A percentile compares a stretch with the other conserved stretches of the same genome.
These are phyloP conservation scores for Drosophila santomea DNA, from an alignment of 1,140 invertebrate genomes.

Conservation along the genomic window DNA sequence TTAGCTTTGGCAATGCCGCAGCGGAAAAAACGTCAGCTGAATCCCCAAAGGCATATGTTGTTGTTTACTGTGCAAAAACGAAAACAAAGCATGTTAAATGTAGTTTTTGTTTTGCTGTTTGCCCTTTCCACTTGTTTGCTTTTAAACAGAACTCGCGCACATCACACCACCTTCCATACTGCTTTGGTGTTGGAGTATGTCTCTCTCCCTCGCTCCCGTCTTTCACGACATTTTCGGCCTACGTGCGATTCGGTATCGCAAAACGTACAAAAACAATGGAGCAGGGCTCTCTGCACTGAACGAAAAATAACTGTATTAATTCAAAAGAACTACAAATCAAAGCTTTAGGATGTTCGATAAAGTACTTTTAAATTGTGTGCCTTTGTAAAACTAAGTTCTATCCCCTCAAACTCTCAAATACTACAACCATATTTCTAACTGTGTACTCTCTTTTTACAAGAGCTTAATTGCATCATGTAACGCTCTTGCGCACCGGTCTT, in stretches of 20 bases:
- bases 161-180: conserved; percentile 64
- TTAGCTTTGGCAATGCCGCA: conserved; percentile 64
- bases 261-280: conserved; percentile 2
- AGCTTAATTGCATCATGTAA: conserved; percentile 40
- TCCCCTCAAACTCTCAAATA: not conserved
- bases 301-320: not conserved
- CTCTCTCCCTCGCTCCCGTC: conserved; percentile 24
- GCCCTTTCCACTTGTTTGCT: conserved; percentile 71
- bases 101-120: conserved; percentile 42
- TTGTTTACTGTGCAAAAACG: conserved; percentile 48
- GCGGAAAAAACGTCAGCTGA: conserved; percentile 34
- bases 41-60: conserved; percentile 25
- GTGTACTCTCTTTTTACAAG: conserved; percentile 23
- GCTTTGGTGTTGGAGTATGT: conserved; percentile 26
- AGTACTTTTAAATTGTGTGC: too few species aligned
- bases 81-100: conserved; percentile 51
- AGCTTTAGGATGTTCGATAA: too few species aligned
- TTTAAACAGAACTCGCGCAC: conserved; percentile 62
- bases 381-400: too few species aligned
- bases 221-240: conserved; percentile 52
- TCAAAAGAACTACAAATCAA: not conserved
- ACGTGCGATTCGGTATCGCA: conserved; percentile 54
- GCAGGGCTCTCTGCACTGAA: conserved; percentile 13
- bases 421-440: not conserved
- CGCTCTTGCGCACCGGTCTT: conserved; percentile 70